Percentiles rank a stretch among this genome's conserved stretches.
phyloP scores from a whole-genome alignment of 2,797 vertebrate genomes.

The Benthosema pterotum region DNA sequence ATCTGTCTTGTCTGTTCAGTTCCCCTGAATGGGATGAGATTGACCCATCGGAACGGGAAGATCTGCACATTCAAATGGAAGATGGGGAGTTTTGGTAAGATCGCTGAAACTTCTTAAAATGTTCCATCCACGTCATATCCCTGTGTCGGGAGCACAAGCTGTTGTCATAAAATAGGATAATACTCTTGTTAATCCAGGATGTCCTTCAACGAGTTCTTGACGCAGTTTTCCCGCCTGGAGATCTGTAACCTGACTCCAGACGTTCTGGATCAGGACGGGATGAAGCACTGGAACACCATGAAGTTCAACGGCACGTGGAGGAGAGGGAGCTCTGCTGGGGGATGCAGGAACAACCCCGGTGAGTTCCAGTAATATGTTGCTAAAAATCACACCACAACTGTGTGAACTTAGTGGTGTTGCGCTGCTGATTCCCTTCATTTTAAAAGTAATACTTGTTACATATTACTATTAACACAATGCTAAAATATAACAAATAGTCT shows the following conservation, averaged over 20 bases:
- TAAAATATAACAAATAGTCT: too few relatives aligned
- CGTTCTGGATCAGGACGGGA: slow-evolving; percentile 77
- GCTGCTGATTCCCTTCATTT: too few relatives aligned
- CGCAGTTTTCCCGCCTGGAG: slow-evolving; percentile 90
- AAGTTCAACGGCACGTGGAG: slow-evolving; percentile 91
- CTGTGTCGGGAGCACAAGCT: too few relatives aligned
- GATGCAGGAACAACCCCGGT: slow-evolving; percentile 93
- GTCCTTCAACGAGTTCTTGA: slow-evolving; percentile 90
- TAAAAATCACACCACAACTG: too few relatives aligned
- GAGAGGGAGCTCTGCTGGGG: slow-evolving; percentile 89
- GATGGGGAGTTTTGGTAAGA: slow-evolving; percentile 97
- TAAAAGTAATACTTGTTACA: too few relatives aligned
- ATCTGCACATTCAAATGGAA: slow-evolving; percentile 88
- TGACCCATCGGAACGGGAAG: slow-evolving; percentile 78
- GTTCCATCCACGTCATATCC: not conserved
- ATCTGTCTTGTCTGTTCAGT: slow-evolving; percentile 62
- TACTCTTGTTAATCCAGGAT: slow-evolving; percentile 79
- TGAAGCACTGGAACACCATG: slow-evolving; percentile 89
- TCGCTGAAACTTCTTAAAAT: not conserved
- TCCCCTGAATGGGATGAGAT: slow-evolving; percentile 89
- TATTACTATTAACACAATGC: too few relatives aligned
- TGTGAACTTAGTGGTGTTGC: too few relatives aligned
- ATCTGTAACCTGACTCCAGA: slow-evolving; percentile 96
- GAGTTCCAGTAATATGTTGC: slow-evolving; percentile 48
- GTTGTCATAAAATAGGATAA: not conserved